Evolutionary conservation across 2,888 invertebrate species (phyloP).

Genomic region (Psylliodes chrysocephalus): DNA sequence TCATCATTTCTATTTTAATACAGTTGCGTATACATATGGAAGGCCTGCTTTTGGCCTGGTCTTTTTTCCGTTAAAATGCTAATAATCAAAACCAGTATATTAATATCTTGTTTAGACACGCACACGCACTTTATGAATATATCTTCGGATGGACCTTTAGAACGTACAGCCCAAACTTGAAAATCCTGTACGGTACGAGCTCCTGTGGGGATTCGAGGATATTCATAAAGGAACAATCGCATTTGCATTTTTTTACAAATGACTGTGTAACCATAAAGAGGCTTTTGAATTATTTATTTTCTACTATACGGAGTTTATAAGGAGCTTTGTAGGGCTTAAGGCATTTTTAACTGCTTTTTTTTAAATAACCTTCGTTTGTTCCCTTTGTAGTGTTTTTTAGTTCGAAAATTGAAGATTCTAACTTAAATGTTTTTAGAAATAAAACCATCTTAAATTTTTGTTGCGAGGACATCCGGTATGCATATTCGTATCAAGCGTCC

Average conservation of each 20-base stretch:
- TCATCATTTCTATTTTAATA: conserved; percentile 2
- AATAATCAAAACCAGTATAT: conserved; percentile 45
- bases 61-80: conserved; percentile 40
- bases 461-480: too few species aligned
- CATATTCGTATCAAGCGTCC: too few species aligned
- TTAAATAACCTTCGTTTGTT: too few species aligned
- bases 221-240: background rate
- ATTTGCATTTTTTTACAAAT: background rate
- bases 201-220: conserved; percentile 5
- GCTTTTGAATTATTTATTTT: too few species aligned
- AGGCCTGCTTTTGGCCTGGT: conserved; percentile 16
- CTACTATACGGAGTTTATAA: too few species aligned
- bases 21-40: conserved; percentile 24
- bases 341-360: too few species aligned
- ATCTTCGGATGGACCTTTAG: background rate
- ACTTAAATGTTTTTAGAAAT: too few species aligned
- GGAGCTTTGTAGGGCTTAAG: too few species aligned
- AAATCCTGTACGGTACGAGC: conserved; percentile 9
- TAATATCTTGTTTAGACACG: conserved; percentile 43
- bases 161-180: conserved; percentile 20
- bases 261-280: too few species aligned
- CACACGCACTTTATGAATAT: conserved; percentile 13
- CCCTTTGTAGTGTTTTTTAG: too few species aligned
- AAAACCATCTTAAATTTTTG: too few species aligned
- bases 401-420: too few species aligned